Conservation (phyloP, 2,113 vertebrate species). For the Artemisiospiza belli region DNA sequence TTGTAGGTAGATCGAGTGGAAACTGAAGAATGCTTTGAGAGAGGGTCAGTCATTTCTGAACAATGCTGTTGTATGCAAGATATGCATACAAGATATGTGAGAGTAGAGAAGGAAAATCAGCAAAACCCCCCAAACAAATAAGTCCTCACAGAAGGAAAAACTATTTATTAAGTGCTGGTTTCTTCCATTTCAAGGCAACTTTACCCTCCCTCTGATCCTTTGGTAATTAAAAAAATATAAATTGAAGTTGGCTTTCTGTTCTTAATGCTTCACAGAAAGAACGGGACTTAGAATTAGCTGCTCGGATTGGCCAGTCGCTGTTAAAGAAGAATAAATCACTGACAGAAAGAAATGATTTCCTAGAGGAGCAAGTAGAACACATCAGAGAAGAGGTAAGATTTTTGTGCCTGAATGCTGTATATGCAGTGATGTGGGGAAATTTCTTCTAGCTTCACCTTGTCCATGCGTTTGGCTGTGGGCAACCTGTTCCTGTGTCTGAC, state of each 20-base stretch:
- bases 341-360: constrained; percentile 90
- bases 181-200: neutral
- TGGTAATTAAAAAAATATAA: neutral
- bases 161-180: neutral
- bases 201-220: neutral
- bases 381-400: constrained; percentile 90
- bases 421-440: neutral
- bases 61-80: neutral
- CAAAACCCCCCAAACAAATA: fast-evolving
- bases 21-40: neutral
- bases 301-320: constrained; percentile 95
- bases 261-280: constrained; percentile 85
- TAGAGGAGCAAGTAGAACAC: constrained; percentile 96
- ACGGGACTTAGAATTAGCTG: constrained; percentile 96
- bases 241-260: neutral
- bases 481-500: neutral
- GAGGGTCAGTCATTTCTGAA: neutral
- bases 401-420: neutral
- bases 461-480: neutral
- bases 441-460: neutral
- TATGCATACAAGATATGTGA: neutral
- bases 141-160: neutral
- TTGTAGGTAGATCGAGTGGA: neutral
- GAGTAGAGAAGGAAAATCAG: neutral
- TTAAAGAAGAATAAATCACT: constrained; percentile 97